Evolutionary conservation across 1,140 invertebrate genomes (phyloP).

Genomic region (Anoplolepis gracilipes): DNA sequence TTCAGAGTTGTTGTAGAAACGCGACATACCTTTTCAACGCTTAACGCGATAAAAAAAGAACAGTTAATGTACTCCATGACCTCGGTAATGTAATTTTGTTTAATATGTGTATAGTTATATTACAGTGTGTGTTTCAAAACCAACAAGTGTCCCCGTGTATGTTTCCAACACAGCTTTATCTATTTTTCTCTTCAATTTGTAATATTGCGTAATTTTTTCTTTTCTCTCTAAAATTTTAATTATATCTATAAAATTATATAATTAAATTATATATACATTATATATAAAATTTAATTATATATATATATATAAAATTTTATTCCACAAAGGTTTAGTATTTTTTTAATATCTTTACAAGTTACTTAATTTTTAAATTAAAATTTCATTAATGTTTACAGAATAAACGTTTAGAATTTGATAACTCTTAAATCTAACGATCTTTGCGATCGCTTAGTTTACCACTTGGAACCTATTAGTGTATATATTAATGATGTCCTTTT

Average conservation of each 20-base stretch:
- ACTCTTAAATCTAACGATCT: background rate
- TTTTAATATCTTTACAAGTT: background rate
- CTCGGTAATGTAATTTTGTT: background rate
- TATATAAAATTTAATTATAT: too few species aligned
- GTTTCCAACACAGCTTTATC: background rate
- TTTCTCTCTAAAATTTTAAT: conserved; percentile 3
- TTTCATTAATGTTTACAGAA: background rate
- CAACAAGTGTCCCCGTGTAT: background rate
- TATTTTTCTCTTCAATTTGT: background rate
- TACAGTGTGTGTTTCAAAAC: too few species aligned
- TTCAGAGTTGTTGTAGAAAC: background rate
- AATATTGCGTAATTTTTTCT: too few species aligned
- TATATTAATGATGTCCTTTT: too few species aligned
- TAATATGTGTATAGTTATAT: conserved; percentile 10
- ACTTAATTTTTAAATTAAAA: background rate
- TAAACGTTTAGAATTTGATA: too few species aligned
- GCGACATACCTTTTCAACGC: background rate
- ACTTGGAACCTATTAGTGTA: too few species aligned
- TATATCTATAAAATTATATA: too few species aligned
- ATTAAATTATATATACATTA: too few species aligned
- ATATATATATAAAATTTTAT: too few species aligned
- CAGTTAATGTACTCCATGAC: background rate
- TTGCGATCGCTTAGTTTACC: background rate
- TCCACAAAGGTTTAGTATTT: background rate
- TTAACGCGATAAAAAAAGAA: conserved; percentile 29